phyloP scores from a whole-genome alignment of 2,113 vertebrate genomes.

The Seriola dumerili region DNA sequence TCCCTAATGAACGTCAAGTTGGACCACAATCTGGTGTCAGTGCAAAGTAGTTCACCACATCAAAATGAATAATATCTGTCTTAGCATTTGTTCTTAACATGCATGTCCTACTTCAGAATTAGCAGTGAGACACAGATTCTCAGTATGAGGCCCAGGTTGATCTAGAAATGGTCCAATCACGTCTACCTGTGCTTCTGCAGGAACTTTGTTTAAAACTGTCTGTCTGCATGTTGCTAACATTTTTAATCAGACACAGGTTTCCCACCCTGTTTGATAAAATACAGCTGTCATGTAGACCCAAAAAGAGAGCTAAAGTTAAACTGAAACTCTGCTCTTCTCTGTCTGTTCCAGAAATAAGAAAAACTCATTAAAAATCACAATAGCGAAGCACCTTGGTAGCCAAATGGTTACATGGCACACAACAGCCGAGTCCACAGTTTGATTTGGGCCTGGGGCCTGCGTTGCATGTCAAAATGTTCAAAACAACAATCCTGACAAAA shows the following conservation, averaged over 20 bases:
- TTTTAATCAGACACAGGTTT: background rate
- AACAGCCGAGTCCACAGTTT: too few species aligned
- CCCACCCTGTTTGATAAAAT: background rate
- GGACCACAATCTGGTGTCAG: slow-evolving; percentile 30
- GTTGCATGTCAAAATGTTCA: background rate
- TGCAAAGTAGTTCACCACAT: slow-evolving; percentile 57
- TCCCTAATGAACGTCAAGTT: slow-evolving; percentile 61
- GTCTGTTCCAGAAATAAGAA: background rate
- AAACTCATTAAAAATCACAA: background rate
- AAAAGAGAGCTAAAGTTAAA: background rate
- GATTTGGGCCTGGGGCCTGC: background rate
- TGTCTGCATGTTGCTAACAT: background rate
- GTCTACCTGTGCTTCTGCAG: slow-evolving; percentile 16
- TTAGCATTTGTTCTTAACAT: slow-evolving; percentile 39
- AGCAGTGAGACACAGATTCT: slow-evolving; percentile 33
- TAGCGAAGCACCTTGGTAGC: background rate
- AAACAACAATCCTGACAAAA: background rate
- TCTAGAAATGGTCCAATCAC: slow-evolving; percentile 25
- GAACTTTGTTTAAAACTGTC: background rate
- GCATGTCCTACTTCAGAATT: slow-evolving; percentile 58
- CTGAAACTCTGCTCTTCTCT: background rate
- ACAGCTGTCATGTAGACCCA: background rate
- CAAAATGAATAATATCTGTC: slow-evolving; percentile 51
- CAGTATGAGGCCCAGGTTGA: slow-evolving; percentile 23
- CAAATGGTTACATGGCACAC: background rate